Base-by-base conservation (phyloP, 2,113 vertebrate species). In the Cyanoramphus novaezelandiae region DNA sequence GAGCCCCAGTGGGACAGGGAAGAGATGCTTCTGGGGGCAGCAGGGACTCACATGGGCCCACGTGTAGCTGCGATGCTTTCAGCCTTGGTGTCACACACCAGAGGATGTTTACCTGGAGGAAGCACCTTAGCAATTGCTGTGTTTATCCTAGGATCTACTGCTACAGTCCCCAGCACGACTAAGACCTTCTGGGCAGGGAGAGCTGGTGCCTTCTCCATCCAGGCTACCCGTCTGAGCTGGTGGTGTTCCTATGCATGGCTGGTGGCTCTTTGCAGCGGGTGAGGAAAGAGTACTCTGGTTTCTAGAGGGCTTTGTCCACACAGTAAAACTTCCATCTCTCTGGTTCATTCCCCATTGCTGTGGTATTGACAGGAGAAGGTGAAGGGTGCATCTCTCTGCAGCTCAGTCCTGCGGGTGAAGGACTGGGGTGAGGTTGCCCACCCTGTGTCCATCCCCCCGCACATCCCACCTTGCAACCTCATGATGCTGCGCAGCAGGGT, bases 291-390 rank as follows among this genome's bases (percentile, higher is more conserved):
- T 55, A 49, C 11, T 24, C 17, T 88, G 50, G 21, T 77, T 92
- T 80, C 74, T 79, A 72, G 57, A 25, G 57, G 47, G 13, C 16
- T 50, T 78, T 68, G 39, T 46, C 70, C 57, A 20, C 63, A 82
- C 37, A 35, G 35, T 72, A 27, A 78, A 71, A 60, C 12, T 47
- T 75, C 57, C 47, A 11, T 16, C 13, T 1, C n/a, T 52, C 50
- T 0, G 0, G 2, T 53, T 92, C 8, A 1, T 53, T 33, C 52
- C 57, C 12, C 2, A 0, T 5, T n/a, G 25, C 65, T 41, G 35
- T 1, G 0, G 33, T 11, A 14, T 1, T 7, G 9, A 49, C 74
- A 41, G 60, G 50, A 57, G 31, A 75, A 76, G 7, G 20, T 28
- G 65, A 33, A 59, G 46, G 43, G 10, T 10, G 17, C 1, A 0